phyloP scores from a whole-genome alignment of 2,113 vertebrate species.

The Dasypus novemcinctus region DNA sequence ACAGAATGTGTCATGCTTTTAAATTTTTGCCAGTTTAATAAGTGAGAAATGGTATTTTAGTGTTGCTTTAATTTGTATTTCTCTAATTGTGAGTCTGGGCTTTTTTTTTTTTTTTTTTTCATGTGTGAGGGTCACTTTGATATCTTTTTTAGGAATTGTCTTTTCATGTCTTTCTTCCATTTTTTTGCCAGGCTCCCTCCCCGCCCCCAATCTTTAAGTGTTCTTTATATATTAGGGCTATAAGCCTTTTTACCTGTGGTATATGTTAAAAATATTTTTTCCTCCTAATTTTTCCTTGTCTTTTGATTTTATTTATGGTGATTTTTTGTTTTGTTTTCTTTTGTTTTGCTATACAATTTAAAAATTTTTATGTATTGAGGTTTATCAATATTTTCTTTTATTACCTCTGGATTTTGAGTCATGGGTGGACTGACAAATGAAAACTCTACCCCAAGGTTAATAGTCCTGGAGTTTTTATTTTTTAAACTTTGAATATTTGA shows the following conservation, averaged over 20 bases:
- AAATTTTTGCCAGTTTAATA: neutral
- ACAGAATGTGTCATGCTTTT: neutral
- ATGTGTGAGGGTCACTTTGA: neutral
- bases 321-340: neutral
- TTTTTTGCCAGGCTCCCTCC: neutral
- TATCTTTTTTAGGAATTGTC: neutral
- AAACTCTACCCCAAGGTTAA: neutral
- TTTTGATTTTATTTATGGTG: neutral
- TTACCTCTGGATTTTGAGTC: neutral
- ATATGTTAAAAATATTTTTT: neutral
- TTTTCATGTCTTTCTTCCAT: neutral
- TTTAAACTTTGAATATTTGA: neutral
- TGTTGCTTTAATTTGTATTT: neutral
- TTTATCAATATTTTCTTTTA: neutral
- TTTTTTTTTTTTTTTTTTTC: neutral
- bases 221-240: neutral
- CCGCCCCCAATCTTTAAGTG: neutral
- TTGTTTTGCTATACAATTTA: neutral
- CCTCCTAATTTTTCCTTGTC: too few relatives aligned
- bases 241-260: neutral
- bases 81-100: neutral
- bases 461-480: neutral
- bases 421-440: neutral
- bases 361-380: neutral
- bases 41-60: neutral